Conservation (phyloP, 2,888 invertebrate genomes). For the Anthophora plumipes region DNA sequence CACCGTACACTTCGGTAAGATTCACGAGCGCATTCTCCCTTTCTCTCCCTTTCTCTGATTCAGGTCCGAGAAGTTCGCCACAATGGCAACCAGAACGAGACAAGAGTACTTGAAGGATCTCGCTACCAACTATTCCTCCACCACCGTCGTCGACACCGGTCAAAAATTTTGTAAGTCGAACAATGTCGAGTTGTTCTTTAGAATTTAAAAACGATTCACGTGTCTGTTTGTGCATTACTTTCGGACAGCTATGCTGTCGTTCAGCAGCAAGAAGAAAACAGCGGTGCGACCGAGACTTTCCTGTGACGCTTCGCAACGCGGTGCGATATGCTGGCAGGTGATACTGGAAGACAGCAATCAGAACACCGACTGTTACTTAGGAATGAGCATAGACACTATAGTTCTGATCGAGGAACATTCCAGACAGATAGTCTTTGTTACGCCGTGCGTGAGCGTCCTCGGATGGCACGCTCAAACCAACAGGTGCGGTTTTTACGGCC, state of each 20-base stretch:
- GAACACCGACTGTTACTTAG: constrained; percentile 91
- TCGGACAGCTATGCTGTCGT: constrained; percentile 89
- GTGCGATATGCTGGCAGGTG: constrained; percentile 94
- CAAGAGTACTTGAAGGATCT: constrained; percentile 98
- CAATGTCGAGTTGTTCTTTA: no score
- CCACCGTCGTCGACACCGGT: constrained; percentile 92
- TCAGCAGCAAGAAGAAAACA: constrained; percentile 92
- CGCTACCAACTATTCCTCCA: constrained; percentile 92
- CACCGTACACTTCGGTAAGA: no score
- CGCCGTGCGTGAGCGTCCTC: constrained; percentile 93
- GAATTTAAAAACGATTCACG: constrained; percentile 4
- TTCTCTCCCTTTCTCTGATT: background rate
- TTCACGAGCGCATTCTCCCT: no score
- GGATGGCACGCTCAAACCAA: constrained; percentile 89
- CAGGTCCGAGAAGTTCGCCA: constrained; percentile 97
- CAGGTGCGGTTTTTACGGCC: constrained; percentile 82
- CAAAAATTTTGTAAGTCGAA: constrained; percentile 95
- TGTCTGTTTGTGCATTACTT: background rate
- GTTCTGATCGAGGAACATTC: constrained; percentile 94
- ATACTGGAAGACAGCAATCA: constrained; percentile 90
- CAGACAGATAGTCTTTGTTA: constrained; percentile 93
- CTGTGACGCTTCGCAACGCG: constrained; percentile 90
- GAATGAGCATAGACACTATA: constrained; percentile 94
- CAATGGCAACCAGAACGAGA: constrained; percentile 97
- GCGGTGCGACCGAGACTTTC: constrained; percentile 90